phyloP scores from a whole-genome alignment of 2,888 invertebrate genomes.

The Saturnia pavonia region DNA sequence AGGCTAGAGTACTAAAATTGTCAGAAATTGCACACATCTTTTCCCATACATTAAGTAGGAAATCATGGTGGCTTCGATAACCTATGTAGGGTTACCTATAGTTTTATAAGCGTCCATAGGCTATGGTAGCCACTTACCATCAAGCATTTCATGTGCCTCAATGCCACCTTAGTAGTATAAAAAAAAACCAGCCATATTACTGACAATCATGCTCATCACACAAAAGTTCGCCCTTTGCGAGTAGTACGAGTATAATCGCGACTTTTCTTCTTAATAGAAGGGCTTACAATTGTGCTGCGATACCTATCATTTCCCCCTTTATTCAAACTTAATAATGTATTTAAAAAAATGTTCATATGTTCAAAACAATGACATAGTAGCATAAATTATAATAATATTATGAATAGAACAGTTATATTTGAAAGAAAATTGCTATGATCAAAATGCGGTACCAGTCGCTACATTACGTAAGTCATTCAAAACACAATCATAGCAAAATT shows the following conservation, averaged over 20 bases:
- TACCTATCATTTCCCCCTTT: background rate
- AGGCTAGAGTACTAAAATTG: too few species aligned
- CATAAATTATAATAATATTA: background rate
- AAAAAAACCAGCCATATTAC: too few species aligned
- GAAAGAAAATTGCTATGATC: background rate
- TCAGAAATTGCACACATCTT: too few species aligned
- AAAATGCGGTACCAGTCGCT: conserved; percentile 3
- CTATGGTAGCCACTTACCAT: too few species aligned
- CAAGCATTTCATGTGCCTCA: too few species aligned
- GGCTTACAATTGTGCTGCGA: too few species aligned
- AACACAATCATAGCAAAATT: conserved; percentile 13
- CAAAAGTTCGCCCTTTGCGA: background rate
- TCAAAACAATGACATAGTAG: background rate
- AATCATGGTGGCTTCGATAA: too few species aligned
- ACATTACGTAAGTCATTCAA: background rate
- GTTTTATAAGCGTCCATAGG: too few species aligned
- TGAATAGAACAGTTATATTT: background rate
- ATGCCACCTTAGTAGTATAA: too few species aligned
- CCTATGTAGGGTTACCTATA: too few species aligned
- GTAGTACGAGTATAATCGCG: background rate
- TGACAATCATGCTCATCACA: background rate
- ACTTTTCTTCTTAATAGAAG: background rate
- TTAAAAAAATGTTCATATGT: background rate
- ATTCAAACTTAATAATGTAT: background rate
- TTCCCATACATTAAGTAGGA: too few species aligned